phyloP scores from a whole-genome alignment of 2,888 invertebrate species.

The Sinohyriopsis cumingii region DNA sequence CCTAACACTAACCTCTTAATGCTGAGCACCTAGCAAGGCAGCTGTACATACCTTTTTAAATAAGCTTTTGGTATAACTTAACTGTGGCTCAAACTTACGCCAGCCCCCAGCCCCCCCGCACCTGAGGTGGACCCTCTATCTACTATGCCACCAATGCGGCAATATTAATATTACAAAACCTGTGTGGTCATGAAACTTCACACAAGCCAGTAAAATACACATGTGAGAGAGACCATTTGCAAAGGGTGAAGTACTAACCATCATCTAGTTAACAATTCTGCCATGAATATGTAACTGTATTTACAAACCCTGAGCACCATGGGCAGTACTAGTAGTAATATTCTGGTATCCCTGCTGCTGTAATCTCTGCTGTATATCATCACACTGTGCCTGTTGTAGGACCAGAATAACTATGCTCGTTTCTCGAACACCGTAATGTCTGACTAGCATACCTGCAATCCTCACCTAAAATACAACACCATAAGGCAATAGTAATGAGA shows the following conservation, averaged over 20 bases:
- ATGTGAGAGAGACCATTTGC: background rate
- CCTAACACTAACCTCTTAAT: too few relatives aligned
- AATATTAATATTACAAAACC: too few relatives aligned
- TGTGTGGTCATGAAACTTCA: background rate
- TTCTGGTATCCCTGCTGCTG: conserved; percentile 18
- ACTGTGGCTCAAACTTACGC: too few relatives aligned
- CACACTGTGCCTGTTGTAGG: conserved; percentile 57
- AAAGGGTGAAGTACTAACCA: background rate
- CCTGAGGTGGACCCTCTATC: too few relatives aligned
- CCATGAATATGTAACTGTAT: too few relatives aligned
- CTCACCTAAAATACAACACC: conserved; percentile 39
- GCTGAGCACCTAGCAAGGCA: too few relatives aligned
- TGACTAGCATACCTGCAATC: conserved; percentile 47
- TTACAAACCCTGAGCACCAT: conserved; percentile 48
- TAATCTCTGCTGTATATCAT: conserved; percentile 39
- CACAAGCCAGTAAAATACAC: background rate
- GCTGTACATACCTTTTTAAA: too few relatives aligned
- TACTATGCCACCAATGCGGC: too few relatives aligned
- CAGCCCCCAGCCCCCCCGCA: too few relatives aligned
- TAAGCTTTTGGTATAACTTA: too few relatives aligned
- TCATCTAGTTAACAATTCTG: background rate
- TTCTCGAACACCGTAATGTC: conserved; percentile 37
- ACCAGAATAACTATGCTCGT: conserved; percentile 54
- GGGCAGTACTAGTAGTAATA: conserved; percentile 38
- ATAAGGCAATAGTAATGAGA: background rate